Base-by-base conservation (phyloP, 1,140 invertebrate species). In the Adelges cooleyi region DNA sequence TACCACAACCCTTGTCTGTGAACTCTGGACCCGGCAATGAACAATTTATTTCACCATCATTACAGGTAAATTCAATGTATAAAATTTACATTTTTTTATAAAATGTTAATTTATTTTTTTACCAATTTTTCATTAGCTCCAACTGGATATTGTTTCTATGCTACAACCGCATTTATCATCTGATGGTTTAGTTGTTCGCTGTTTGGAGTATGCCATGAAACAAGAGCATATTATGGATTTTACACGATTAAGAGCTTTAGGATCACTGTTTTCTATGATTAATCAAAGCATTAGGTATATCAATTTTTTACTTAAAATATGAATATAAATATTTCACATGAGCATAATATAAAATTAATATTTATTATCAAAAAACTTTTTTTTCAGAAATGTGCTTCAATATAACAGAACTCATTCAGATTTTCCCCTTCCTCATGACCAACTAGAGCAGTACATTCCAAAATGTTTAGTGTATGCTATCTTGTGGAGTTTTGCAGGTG, bases 171-270 rank as follows among this genome's bases (percentile, higher is more conserved):
- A 88, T 74, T 91, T 99, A 73, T 82, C 86, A 3, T 84, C 89
- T 2, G 94, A 98, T 76, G 95, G 95, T 33, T 77, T 99, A 18
- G 92, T 99, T 5, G 86, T 92, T 3, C 84, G 87, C 66, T 93
- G 91, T 71, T 75, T 98, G 50, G 92, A 98, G 71, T 95, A 88
- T 75, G 89, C 92, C 1, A 84, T 85, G 71, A 83, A 83, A 33
- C 88, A 94, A 71, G 96, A 99, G 71, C 97, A 99, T 74, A 94
- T 99, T 46, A 99, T 99, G 97, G 95, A 99, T 76, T 98, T 98
- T 73, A 98, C 96, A 0, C 80, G 92, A 23, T 80, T 99, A 67
- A 78, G 97, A 50, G 95, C 97, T 8, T 77, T 99, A 0, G 92
- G 89, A 42, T 95, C 95, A 0, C 78, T 99, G 5, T 98, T 99